Evolutionary conservation across 1,140 invertebrate species (phyloP), one percentile per base, ranked within the genome.

Genomic region (Venturia canescens): DNA sequence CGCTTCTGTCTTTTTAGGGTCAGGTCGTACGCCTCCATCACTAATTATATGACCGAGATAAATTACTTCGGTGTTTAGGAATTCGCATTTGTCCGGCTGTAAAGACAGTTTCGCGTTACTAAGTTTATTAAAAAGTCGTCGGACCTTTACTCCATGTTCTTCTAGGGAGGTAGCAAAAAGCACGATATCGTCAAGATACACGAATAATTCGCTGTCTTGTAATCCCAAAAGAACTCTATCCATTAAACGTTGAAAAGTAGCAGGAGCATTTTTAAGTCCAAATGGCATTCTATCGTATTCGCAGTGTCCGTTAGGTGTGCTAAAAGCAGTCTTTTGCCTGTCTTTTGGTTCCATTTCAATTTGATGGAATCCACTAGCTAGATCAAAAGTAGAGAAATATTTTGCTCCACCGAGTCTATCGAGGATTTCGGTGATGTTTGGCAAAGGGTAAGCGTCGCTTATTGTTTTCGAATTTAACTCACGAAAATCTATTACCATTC

Each of bases 331-430:
- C 84, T 93, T 93, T 0, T 83, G 60, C 16, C 66, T 84, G 78
- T 90, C 88, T 16, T 88, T 80, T 31, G 83, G 60, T 27, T 89
- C 80, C 16, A 94, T 83, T 15, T 84, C 80, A 16, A 94, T 88
- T 83, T 94, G 93, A 84, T 90, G 92, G 87, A 92, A 94, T 6
- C 93, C 93, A 50, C 83, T 88, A 0, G 84, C 83, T n/a, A 50
- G 11, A 50, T 50, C 48, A 11, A 93, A 79, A 85, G 88, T 89
- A 0, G 87, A 87, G 79, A 94, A 93, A 81, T 88, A 92, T 71
- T 87, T 84, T 11, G 86, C 83, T 18, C 87, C 87, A 6, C 87
- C 87, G 72, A 94, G 75, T 57, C 86, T 92, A 18, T 50, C 48
- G 3, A 50, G 18, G 15, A 50, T 50, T 11, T 50, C 48, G 3